These are phyloP conservation scores for Triplophysa rosa DNA, from an alignment of 2,113 vertebrate species.

Conservation along the genomic window DNA sequence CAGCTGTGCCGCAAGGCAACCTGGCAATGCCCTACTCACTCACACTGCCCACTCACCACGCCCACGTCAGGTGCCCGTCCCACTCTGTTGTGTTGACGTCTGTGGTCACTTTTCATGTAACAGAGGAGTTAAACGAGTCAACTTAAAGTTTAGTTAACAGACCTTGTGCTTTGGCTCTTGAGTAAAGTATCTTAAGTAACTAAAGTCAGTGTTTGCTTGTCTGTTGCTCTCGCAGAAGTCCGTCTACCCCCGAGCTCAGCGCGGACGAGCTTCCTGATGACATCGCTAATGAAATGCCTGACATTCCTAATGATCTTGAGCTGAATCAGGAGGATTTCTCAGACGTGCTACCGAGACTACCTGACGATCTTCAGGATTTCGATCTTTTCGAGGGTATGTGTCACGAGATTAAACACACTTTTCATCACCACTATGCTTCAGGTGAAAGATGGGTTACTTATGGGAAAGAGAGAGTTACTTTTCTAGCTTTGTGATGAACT, in stretches of 20 bases:
- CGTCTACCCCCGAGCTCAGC: constrained; percentile 94
- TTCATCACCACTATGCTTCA: too few relatives aligned
- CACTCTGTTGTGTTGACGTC: too few relatives aligned
- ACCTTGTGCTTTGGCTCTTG: too few relatives aligned
- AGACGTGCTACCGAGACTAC: constrained; percentile 91
- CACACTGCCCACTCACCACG: constrained; percentile 83
- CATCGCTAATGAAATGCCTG: constrained; percentile 96
- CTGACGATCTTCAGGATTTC: constrained; percentile 97
- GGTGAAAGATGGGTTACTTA: too few relatives aligned
- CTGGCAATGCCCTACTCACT: constrained; percentile 95
- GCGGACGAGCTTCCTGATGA: constrained; percentile 95
- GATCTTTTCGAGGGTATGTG: constrained; percentile 96
- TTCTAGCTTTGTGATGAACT: too few relatives aligned
- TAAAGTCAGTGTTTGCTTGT: neutral
- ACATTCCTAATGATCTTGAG: constrained; percentile 99
- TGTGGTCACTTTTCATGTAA: too few relatives aligned
- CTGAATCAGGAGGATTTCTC: constrained; percentile 99
- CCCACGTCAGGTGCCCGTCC: constrained; percentile 82
- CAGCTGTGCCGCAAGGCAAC: constrained; percentile 95
- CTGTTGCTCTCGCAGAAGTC: constrained; percentile 75
- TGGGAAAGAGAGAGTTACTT: too few relatives aligned
- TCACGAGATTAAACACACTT: constrained; percentile 1
- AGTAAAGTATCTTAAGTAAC: neutral
- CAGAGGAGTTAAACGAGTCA: too few relatives aligned
- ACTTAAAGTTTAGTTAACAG: too few relatives aligned